Evolutionary conservation across 2,888 invertebrate species (phyloP), one percentile per base, ranked within the genome.

Genomic region (Ethmia dodecea): DNA sequence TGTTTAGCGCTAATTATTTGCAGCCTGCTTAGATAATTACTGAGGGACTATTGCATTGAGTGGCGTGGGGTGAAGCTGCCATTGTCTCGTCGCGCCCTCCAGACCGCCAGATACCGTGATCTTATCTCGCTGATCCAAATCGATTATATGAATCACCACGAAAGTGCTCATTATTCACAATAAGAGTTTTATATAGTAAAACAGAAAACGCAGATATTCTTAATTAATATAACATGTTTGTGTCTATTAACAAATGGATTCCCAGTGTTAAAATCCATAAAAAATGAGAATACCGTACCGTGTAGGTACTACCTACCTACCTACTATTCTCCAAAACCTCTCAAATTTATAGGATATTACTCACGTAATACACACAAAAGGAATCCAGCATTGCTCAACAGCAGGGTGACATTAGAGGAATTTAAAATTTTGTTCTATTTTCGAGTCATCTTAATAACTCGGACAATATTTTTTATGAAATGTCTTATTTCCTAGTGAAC

Each of bases 401-500:
- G 66, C 68, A 56, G 61, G 63, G 45, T 52, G 57, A 66, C 60
- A 55, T 58, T 62, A 63, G 60, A 63, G 56, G 60, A 61, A 66
- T 63, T 65, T 59, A 54, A 60, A 63, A 55, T 64, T 63, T 66
- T 65, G 68, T 74, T 71, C 64, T 66, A 67, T 76, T 75, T 71
- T 45, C 49, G 65, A 63, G 50, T 67, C 62, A 62, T 68, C 66
- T 68, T 63, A 76, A 73, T 76, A 79, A 65, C 52, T 62, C 60
- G 56, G 58, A 67, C 68, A 64, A 67, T 73, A 70, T 78, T 71
- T 77, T 77, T 76, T 68, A 58, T 66, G 52, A 64, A 72, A 81
- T 61, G 60, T 80, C 80, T 80, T 79, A 83, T 78, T 81, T 81
- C 67, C 69, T 75, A 71, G 75, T 78, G 79, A 78, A 78, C 73